A percentile compares a stretch with the other conserved stretches of the same genome.
Conservation (phyloP, 2,888 invertebrate species). For the Eucera pruinosa region DNA sequence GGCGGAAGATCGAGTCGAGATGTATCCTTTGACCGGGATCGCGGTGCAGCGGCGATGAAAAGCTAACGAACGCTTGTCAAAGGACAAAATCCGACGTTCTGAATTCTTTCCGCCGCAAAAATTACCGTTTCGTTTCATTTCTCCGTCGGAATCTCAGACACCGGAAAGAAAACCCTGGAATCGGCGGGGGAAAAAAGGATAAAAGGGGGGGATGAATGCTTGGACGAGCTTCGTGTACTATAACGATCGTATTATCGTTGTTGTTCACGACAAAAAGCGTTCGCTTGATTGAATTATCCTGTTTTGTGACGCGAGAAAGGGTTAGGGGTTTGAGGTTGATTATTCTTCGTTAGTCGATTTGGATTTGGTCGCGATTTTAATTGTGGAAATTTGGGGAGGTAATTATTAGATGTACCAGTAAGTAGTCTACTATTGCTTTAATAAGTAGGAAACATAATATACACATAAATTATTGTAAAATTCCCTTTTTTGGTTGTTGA, state of each 20-base stretch:
- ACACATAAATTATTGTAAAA: too few species aligned
- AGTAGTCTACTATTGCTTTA: too few species aligned
- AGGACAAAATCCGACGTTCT: conserved; percentile 53
- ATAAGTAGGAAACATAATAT: too few species aligned
- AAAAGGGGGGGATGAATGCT: background rate
- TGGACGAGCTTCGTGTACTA: background rate
- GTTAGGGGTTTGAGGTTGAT: background rate
- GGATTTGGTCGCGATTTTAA: background rate
- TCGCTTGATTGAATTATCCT: background rate
- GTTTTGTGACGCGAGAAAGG: background rate
- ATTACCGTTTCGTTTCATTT: conserved; percentile 53
- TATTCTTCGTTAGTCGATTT: background rate
- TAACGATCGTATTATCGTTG: background rate
- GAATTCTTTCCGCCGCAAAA: conserved; percentile 38
- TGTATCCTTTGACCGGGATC: conserved; percentile 58
- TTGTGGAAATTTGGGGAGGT: too few species aligned
- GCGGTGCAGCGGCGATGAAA: conserved; percentile 60
- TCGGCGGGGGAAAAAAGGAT: background rate
- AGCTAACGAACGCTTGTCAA: conserved; percentile 69
- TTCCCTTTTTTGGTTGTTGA: too few species aligned
- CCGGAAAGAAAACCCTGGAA: background rate
- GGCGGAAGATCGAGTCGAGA: conserved; percentile 45
- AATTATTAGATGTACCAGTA: background rate
- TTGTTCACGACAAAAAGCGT: background rate
- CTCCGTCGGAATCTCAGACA: conserved; percentile 7